phyloP scores from a whole-genome alignment of 2,888 invertebrate genomes.

The Darwinula stevensoni region DNA sequence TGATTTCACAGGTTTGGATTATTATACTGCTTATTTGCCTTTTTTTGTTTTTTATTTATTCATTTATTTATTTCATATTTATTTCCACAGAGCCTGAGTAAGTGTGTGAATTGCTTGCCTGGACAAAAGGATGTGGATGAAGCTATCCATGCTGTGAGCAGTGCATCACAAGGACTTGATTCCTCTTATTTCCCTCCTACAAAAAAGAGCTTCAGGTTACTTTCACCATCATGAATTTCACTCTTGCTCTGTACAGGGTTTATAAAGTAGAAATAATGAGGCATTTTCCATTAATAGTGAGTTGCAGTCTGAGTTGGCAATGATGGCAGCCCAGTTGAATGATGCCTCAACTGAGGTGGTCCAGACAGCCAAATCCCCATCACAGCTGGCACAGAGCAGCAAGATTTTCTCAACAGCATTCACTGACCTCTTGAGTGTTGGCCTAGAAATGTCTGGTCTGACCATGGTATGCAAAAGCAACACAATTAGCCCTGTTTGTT shows the following conservation, averaged over 20 bases:
- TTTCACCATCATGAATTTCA: no score
- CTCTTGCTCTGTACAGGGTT: no score
- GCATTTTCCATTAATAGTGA: conserved; percentile 24
- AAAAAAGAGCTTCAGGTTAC: no score
- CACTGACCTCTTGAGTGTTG: conserved; percentile 39
- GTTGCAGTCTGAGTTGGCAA: conserved; percentile 52
- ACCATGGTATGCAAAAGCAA: conserved; percentile 30
- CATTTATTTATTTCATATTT: no score
- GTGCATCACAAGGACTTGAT: no score
- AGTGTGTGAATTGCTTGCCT: conserved; percentile 54
- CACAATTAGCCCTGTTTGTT: no score
- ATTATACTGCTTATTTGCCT: no score
- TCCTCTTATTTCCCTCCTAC: no score
- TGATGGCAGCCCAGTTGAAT: conserved; percentile 52
- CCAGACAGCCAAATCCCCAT: conserved; percentile 34
- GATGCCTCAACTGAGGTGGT: conserved; percentile 56
- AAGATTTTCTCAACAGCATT: conserved; percentile 40
- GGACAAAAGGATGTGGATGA: conserved; percentile 81
- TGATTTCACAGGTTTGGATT: no score
- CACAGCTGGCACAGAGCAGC: conserved; percentile 36
- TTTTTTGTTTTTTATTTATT: no score
- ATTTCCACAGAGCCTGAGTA: conserved; percentile 25
- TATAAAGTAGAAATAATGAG: no score
- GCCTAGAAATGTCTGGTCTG: conserved; percentile 59
- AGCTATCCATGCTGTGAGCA: conserved; percentile 32